Base-by-base conservation (phyloP, 1,140 invertebrate species). In the Magallana angulata region DNA sequence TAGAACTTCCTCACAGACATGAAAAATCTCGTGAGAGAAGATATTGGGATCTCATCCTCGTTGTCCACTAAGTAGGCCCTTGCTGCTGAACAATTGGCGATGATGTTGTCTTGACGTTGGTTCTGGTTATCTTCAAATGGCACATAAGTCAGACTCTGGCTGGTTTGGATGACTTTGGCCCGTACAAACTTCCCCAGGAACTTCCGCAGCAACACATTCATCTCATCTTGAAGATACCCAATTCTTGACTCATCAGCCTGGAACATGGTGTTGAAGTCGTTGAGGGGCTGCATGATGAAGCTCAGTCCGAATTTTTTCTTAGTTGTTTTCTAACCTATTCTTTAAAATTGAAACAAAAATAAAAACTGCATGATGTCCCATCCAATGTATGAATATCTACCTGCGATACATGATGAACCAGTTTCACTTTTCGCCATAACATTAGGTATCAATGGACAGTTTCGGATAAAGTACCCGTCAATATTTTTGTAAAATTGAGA, bases 1-100 rank as follows among this genome's bases (percentile, higher is more conserved):
- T 86, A 86, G n/a, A 86, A 82, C 11, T 36, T 3, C 48, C 85
- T 76, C 4, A 82, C 58, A 56, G 48, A 36, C 9, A 64, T 85
- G 18, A 24, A 85, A 82, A 59, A 16, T 7, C 16, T n/a, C 16
- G 7, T 16, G 7, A 1, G 12, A 18, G 16, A 68, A n/a, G n/a
- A 68, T n/a, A n/a, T 16, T 7, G 24, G 24, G 7, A 68, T 16
- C 7, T 7, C 12, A 7, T 16, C n/a, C n/a, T n/a, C 12, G 7
- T n/a, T 68, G 24, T 7, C 7, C 24, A 24, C 24, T 24, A 24
- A 24, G 24, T 24, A 24, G 24, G 24, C 24, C 24, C 24, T 24
- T 24, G 24, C 24, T 24, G 24, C 24, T 24, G 24, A 24, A 24
- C 24, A 0, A 24, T 24, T 24, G 24, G 24, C 24, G 24, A 24